Conservation (phyloP, 2,797 vertebrate species). For the Sebastes minor region DNA sequence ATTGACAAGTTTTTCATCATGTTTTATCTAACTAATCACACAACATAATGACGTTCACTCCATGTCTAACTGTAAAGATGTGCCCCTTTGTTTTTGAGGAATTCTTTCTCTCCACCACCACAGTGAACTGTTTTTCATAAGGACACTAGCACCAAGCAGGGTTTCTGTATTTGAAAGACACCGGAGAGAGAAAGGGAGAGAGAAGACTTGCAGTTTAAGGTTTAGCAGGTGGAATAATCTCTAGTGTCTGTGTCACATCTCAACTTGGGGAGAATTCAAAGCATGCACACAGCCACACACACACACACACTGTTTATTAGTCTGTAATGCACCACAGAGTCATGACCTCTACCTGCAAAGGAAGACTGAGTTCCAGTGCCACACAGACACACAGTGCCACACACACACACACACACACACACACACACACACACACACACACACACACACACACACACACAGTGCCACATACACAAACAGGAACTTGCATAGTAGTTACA, state of each 20-base stretch:
- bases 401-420: not conserved
- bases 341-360: conserved; percentile 18
- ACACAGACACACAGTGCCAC: not conserved
- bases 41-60: not conserved
- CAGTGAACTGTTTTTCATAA: not conserved
- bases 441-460: conserved; percentile 4
- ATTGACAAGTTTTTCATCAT: not conserved
- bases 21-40: not conserved
- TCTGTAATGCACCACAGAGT: conserved; percentile 5
- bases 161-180: conserved; percentile 13
- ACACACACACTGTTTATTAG: not conserved
- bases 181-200: not conserved
- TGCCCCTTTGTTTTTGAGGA: not conserved
- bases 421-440: not conserved
- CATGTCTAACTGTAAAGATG: not conserved
- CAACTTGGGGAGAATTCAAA: conserved; percentile 5
- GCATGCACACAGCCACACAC: not conserved
- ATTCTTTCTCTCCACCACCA: not conserved
- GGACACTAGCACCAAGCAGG: not conserved
- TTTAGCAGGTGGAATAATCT: conserved; percentile 33
- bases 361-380: not conserved
- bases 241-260: conserved; percentile 33
- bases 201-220: conserved; percentile 8
- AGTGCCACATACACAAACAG: not conserved
- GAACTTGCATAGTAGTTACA: conserved; percentile 1